phyloP scores from a whole-genome alignment of 2,888 invertebrate genomes.

The Syritta pipiens region DNA sequence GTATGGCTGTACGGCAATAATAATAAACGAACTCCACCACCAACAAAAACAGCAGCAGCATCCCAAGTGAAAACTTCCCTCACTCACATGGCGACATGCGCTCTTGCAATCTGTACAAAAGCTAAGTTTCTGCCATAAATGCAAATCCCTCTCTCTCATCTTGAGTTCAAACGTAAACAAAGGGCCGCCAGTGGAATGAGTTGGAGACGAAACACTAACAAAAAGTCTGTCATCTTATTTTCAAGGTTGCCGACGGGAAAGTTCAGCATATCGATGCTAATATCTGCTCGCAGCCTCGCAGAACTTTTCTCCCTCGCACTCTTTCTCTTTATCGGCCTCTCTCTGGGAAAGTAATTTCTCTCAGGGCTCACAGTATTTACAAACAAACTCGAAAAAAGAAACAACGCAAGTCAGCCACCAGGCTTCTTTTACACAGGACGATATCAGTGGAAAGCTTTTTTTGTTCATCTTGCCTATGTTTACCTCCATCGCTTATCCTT shows the following conservation, averaged over 20 bases:
- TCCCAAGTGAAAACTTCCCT: neutral
- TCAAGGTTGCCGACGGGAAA: conserved; percentile 51
- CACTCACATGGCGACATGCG: conserved; percentile 39
- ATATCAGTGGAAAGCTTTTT: conserved; percentile 47
- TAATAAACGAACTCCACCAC: too few species aligned
- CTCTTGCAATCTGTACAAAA: too few species aligned
- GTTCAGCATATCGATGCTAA: conserved; percentile 17
- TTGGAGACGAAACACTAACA: neutral
- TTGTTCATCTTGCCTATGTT: conserved; percentile 41
- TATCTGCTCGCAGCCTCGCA: neutral
- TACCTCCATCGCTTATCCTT: conserved; percentile 24
- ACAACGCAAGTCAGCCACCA: conserved; percentile 26
- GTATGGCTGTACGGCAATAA: too few species aligned
- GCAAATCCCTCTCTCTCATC: conserved; percentile 13
- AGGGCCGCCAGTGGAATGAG: conserved; percentile 2
- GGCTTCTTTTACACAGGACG: conserved; percentile 11
- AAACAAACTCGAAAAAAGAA: conserved; percentile 45
- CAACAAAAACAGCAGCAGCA: conserved; percentile 6
- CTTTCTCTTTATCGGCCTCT: neutral
- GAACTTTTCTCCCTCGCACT: neutral
- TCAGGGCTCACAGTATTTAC: conserved; percentile 44
- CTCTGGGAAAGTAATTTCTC: neutral
- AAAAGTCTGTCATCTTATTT: conserved; percentile 24
- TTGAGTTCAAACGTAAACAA: conserved; percentile 53
- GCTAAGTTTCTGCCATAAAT: too few species aligned